Percentiles rank a stretch among this genome's conserved stretches.
Conservation (phyloP, 2,113 vertebrate species). For the Enhydra lutris region DNA sequence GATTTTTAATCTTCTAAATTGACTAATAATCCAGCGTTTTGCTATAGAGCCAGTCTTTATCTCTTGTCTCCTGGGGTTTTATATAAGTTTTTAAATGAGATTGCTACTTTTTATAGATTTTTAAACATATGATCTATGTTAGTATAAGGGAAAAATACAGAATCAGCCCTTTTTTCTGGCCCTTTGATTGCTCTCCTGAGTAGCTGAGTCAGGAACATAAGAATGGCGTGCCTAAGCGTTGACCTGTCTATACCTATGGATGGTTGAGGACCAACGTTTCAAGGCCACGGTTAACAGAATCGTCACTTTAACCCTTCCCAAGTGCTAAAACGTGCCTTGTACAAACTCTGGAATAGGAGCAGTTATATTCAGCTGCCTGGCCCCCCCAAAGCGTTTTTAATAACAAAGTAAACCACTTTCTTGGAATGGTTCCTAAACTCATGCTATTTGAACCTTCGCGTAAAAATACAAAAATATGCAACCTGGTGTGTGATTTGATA, state of each 20-base stretch:
- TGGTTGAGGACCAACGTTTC: not conserved
- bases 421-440: not conserved
- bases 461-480: not conserved
- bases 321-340: not conserved
- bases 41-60: not conserved
- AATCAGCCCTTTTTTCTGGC: not conserved
- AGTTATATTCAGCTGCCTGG: not conserved
- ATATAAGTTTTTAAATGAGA: conserved; percentile 13
- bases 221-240: not conserved
- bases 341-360: not conserved
- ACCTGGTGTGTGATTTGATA: not conserved
- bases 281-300: conserved; percentile 11
- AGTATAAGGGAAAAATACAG: not conserved
- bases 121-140: not conserved
- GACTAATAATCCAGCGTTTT: not conserved
- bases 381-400: not conserved
- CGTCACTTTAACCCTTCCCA: not conserved
- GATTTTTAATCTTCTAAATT: not conserved
- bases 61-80: conserved; percentile 11
- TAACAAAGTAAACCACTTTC: not conserved
- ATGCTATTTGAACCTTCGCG: not conserved
- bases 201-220: conserved; percentile 21
- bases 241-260: not conserved
- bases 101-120: conserved; percentile 29
- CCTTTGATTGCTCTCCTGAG: not conserved